Evolutionary conservation across 2,113 vertebrate species (phyloP).

Genomic region (Nycticorax nycticorax): DNA sequence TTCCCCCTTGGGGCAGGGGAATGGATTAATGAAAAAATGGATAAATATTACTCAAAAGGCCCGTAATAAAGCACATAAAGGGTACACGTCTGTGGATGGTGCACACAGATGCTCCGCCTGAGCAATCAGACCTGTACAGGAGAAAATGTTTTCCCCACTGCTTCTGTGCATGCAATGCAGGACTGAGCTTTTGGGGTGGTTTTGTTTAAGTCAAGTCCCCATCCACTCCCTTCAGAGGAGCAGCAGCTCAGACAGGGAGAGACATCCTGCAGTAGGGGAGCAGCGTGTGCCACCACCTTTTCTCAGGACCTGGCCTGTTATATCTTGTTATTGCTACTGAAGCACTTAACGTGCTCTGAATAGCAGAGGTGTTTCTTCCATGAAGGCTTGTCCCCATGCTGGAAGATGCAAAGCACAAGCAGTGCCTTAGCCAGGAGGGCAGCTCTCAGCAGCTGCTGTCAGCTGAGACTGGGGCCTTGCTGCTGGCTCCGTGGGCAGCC

Average conservation of each 20-base stretch:
- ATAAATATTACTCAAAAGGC: not conserved
- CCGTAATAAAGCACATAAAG: not conserved
- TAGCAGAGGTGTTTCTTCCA: not conserved
- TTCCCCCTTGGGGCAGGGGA: not conserved
- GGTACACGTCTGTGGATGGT: not conserved
- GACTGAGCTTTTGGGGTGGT: not conserved
- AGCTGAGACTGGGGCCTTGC: rapidly evolving
- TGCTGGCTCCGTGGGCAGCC: rapidly evolving
- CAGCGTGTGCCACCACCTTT: not conserved
- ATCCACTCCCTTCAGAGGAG: not conserved
- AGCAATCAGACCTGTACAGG: rapidly evolving
- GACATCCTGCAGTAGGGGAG: not conserved
- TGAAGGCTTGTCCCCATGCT: too few species aligned
- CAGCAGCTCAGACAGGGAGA: not conserved
- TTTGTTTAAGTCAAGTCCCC: not conserved
- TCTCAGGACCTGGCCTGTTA: not conserved
- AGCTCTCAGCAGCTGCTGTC: not conserved
- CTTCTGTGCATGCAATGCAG: too few species aligned
- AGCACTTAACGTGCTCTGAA: not conserved
- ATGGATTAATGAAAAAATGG: not conserved
- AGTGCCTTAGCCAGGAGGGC: not conserved
- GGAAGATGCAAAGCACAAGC: not conserved
- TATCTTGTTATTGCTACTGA: not conserved
- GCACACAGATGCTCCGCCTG: not conserved
- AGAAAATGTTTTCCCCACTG: not conserved